phyloP scores from a whole-genome alignment of 2,888 invertebrate genomes.

The Drosophila ustulata region DNA sequence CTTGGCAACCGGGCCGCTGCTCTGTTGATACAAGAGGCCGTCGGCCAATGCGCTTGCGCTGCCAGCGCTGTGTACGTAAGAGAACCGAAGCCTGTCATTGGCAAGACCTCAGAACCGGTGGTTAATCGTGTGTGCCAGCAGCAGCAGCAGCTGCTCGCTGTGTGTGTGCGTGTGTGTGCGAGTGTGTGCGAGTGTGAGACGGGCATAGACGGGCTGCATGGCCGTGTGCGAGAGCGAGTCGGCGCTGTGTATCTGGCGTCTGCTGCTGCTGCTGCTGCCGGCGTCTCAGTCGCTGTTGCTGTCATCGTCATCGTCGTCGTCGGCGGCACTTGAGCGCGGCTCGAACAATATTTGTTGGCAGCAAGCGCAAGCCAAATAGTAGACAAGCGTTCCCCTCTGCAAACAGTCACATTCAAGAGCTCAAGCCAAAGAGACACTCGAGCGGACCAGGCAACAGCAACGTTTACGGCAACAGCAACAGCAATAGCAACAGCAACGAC shows the following conservation, averaged over 20 bases:
- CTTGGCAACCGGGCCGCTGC: conserved; percentile 74
- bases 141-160: conserved; percentile 16
- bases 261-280: conserved; percentile 24
- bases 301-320: conserved; percentile 35
- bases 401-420: conserved; percentile 86
- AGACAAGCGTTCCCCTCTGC: conserved; percentile 86
- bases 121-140: conserved; percentile 34
- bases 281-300: conserved; percentile 27
- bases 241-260: conserved; percentile 41
- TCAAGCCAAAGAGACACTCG: conserved; percentile 85
- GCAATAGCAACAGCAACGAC: conserved; percentile 22
- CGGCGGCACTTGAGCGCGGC: conserved; percentile 84
- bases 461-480: conserved; percentile 45
- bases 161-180: conserved; percentile 15
- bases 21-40: conserved; percentile 75
- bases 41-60: conserved; percentile 82
- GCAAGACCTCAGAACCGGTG: conserved; percentile 58
- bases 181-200: conserved; percentile 52
- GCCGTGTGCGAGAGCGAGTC: conserved; percentile 64
- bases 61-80: conserved; percentile 79
- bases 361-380: conserved; percentile 85
- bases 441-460: conserved; percentile 81
- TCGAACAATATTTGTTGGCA: conserved; percentile 85
- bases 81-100: conserved; percentile 73
- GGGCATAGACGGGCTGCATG: conserved; percentile 29